Evolutionary conservation across 2,113 vertebrate species (phyloP).

Genomic region (Corvus hawaiiensis): DNA sequence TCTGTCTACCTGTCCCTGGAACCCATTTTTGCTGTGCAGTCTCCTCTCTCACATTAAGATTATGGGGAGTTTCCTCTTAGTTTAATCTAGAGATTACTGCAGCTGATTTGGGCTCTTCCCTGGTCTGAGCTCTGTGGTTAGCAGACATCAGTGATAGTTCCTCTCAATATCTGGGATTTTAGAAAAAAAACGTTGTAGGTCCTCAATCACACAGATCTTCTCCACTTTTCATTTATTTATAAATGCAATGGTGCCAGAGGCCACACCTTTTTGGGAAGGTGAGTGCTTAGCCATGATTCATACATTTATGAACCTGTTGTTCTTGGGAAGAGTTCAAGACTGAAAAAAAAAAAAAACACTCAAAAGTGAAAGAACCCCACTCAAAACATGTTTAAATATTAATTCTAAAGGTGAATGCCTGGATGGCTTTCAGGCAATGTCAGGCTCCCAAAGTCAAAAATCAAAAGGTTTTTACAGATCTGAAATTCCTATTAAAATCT

Average conservation of each 20-base stretch:
- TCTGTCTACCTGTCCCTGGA: rapidly evolving
- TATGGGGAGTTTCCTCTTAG: not conserved
- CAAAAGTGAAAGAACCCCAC: not conserved
- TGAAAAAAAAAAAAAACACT: not conserved
- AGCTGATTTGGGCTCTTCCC: not conserved
- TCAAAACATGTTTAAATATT: not conserved
- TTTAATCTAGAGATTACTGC: not conserved
- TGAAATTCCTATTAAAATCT: not conserved
- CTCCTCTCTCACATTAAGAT: not conserved
- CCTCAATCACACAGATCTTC: not conserved
- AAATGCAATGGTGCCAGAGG: not conserved
- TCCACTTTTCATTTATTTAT: not conserved
- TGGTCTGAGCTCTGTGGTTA: not conserved
- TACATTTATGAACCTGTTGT: not conserved
- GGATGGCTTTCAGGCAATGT: not conserved
- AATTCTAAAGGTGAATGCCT: not conserved
- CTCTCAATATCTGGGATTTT: not conserved
- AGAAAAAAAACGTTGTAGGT: not conserved
- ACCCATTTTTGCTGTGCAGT: not conserved
- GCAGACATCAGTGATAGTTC: not conserved
- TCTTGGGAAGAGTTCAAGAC: not conserved
- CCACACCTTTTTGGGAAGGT: not conserved
- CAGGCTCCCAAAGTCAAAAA: not conserved
- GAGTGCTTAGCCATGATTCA: not conserved
- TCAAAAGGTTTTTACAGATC: not conserved